Evolutionary conservation across 2,797 vertebrate species (phyloP).

Genomic region (Scyliorhinus canicula): DNA sequence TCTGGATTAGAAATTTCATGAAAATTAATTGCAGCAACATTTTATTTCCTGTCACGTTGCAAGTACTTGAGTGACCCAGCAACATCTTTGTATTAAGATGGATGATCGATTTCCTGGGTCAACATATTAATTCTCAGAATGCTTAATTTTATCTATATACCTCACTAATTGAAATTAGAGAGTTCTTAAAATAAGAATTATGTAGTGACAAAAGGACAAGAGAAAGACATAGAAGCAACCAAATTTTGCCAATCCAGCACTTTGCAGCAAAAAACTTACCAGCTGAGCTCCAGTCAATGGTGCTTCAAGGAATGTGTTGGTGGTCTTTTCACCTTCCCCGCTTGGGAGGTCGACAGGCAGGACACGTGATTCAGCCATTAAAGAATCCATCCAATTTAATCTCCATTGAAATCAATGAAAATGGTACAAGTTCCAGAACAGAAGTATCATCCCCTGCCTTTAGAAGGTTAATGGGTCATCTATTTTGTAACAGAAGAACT

Average conservation of each 20-base stretch:
- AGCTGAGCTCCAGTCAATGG: neutral
- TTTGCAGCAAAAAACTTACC: neutral
- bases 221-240: neutral
- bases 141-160: conserved; percentile 23
- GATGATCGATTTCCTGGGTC: conserved; percentile 20
- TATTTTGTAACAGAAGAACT: neutral
- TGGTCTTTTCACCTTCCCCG: neutral
- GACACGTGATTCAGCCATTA: neutral
- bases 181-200: conserved; percentile 12
- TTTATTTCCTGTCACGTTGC: conserved; percentile 22
- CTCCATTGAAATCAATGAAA: neutral
- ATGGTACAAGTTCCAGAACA: neutral
- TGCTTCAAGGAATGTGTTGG: neutral
- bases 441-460: neutral
- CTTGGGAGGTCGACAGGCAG: neutral
- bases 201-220: neutral
- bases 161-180: conserved; percentile 1
- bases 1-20: conserved; percentile 28
- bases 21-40: conserved; percentile 20
- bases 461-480: neutral
- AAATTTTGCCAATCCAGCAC: neutral
- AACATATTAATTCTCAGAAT: conserved; percentile 4
- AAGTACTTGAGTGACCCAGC: conserved; percentile 29
- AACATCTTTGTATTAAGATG: neutral
- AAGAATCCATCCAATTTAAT: neutral